These are phyloP conservation scores for Dallia pectoralis DNA, from an alignment of 2,797 vertebrate genomes.

Conservation along the genomic window DNA sequence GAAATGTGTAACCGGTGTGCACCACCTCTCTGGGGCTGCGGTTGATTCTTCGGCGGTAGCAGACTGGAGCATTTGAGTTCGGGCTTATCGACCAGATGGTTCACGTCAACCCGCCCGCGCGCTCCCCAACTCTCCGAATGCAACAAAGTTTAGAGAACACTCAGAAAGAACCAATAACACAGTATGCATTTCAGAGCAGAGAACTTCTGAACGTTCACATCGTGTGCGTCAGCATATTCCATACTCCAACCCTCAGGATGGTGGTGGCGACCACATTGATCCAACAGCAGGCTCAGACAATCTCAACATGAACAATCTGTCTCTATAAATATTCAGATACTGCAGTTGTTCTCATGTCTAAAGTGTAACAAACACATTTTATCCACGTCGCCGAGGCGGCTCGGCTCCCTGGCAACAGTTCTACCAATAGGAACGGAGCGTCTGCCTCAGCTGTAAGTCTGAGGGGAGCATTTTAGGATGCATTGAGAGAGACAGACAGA, in stretches of 20 bases:
- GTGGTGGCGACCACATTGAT: neutral
- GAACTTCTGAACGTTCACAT: neutral
- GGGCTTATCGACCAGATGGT: constrained; percentile 10
- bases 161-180: neutral
- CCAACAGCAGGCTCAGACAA: neutral
- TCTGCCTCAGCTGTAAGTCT: constrained; percentile 2
- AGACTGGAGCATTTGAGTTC: constrained; percentile 2
- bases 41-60: constrained; percentile 3
- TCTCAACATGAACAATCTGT: constrained; percentile 1
- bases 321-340: constrained; percentile 16
- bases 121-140: neutral
- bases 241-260: neutral
- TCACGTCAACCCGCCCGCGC: neutral
- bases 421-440: constrained; percentile 4
- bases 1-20: neutral
- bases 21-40: neutral
- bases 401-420: constrained; percentile 7
- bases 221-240: neutral
- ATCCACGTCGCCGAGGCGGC: constrained; percentile 9
- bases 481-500: neutral
- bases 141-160: constrained; percentile 3
- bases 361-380: constrained; percentile 11
- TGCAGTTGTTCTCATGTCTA: constrained; percentile 18
- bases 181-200: neutral
- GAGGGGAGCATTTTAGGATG: neutral